Evolutionary conservation across 1,140 invertebrate species (phyloP), one percentile per base, ranked within the genome.

Genomic region (Brachystomella parvula): DNA sequence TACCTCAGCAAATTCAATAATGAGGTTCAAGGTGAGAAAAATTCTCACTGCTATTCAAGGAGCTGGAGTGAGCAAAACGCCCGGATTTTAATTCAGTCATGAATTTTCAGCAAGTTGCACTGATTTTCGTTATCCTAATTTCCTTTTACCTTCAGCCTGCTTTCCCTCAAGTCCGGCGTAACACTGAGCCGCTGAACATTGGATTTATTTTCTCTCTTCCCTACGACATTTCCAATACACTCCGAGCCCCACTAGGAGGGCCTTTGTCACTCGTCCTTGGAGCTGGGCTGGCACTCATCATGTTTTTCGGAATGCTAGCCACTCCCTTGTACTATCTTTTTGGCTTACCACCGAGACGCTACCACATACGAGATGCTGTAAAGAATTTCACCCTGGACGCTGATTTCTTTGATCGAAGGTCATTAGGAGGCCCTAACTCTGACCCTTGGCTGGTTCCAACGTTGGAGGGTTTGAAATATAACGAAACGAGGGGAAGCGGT

Each of bases 211-310:
- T 39, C 1, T 69, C 71, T 0, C 15, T 71, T 19, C 71, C 71
- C 6, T 73, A 61, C 19, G 71, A 73, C 47, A 59, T 73, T 44
- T 49, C 63, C 0, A 73, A 73, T 60, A 73, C 67, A 17, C 32
- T 73, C 12, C 0, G 69, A 58, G 58, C 69, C 9, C 69, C 69
- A 35, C 30, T 70, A 15, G 69, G n/a, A 19, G 69, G 69, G n/a
- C 69, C 69, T 2, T 29, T 70, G 32, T 67, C 65, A 0, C 17
- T 70, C 12, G 29, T 70, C 21, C 32, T 70, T 12, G 60, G 61
- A 17, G 61, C 65, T 24, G 39, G 56, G 17, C 35, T 73, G 17
- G 58, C 68, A 2, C 0, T 65, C 1, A 39, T 61, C 26, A 67
- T 70, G 62, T 57, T 70, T 19, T 66, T 70, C 31, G 68, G 71